Conservation (phyloP, 2,888 invertebrate species). For the Ischnus inquisitorius region DNA sequence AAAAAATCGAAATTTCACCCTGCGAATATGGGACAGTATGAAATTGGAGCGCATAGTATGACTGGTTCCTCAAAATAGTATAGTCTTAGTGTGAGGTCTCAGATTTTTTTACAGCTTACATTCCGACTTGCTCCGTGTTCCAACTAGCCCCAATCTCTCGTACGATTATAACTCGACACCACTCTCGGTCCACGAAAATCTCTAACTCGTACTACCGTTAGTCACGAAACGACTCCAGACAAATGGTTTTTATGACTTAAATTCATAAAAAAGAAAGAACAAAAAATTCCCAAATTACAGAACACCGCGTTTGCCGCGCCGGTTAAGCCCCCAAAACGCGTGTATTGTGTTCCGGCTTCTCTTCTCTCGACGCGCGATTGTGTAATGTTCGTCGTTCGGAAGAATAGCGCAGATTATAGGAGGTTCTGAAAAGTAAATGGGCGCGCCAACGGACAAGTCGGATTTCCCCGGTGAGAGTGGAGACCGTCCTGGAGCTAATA, state of each 20-base stretch:
- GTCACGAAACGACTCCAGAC: not conserved
- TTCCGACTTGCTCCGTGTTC: too few relatives aligned
- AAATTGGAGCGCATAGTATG: too few relatives aligned
- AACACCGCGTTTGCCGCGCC: not conserved
- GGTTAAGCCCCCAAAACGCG: not conserved
- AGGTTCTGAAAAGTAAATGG: slow-evolving; percentile 33
- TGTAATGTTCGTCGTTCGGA: slow-evolving; percentile 4
- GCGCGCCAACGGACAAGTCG: slow-evolving; percentile 40
- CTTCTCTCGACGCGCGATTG: slow-evolving; percentile 20
- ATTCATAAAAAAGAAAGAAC: not conserved
- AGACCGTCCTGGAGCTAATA: slow-evolving; percentile 70
- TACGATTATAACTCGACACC: too few relatives aligned
- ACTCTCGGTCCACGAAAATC: too few relatives aligned
- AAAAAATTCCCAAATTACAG: not conserved
- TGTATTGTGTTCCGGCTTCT: slow-evolving; percentile 20
- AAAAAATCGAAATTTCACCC: too few relatives aligned
- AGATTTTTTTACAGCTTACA: too few relatives aligned
- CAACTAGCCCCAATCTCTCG: too few relatives aligned
- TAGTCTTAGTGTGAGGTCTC: too few relatives aligned
- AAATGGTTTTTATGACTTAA: not conserved
- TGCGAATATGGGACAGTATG: too few relatives aligned
- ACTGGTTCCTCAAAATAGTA: too few relatives aligned
- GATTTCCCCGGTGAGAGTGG: not conserved
- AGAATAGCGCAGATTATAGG: not conserved
- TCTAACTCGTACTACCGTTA: not conserved